A percentile compares a stretch with the other conserved stretches of the same genome.
phyloP scores from a whole-genome alignment of 2,888 invertebrate species.

The Cremastinae sp. region DNA sequence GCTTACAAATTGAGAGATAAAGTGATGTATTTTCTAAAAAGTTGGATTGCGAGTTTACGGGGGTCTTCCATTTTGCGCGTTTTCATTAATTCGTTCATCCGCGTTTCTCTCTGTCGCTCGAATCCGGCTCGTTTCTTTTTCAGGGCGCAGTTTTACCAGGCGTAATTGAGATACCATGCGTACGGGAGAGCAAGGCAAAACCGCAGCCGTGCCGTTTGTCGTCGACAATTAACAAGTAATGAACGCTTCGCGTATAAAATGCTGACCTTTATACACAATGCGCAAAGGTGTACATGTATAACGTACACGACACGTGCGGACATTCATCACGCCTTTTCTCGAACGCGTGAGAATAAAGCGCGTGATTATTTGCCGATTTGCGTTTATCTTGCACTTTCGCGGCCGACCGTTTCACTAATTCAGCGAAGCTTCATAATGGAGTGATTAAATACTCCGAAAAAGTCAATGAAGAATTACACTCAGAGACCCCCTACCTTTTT shows the following conservation, averaged over 20 bases:
- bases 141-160: conserved; percentile 6
- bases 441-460: not conserved
- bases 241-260: conserved; percentile 46
- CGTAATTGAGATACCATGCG: conserved; percentile 38
- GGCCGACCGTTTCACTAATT: conserved; percentile 49
- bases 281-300: conserved; percentile 15
- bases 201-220: conserved; percentile 25
- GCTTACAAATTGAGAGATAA: too few relatives aligned
- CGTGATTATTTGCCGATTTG: conserved; percentile 36
- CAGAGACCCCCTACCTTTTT: too few relatives aligned
- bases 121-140: conserved; percentile 2
- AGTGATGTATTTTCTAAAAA: too few relatives aligned
- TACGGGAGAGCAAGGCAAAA: conserved; percentile 7
- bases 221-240: conserved; percentile 66
- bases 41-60: too few relatives aligned
- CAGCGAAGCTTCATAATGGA: conserved; percentile 11
- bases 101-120: not conserved
- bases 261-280: conserved; percentile 9
- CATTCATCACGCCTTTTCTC: conserved; percentile 37
- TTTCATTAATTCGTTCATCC: not conserved
- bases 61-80: too few relatives aligned
- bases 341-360: conserved; percentile 11
- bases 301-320: conserved; percentile 2
- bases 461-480: not conserved
- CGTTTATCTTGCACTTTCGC: conserved; percentile 33